Base-by-base conservation (phyloP, 2,888 invertebrate species). In the Ophraella communa region DNA sequence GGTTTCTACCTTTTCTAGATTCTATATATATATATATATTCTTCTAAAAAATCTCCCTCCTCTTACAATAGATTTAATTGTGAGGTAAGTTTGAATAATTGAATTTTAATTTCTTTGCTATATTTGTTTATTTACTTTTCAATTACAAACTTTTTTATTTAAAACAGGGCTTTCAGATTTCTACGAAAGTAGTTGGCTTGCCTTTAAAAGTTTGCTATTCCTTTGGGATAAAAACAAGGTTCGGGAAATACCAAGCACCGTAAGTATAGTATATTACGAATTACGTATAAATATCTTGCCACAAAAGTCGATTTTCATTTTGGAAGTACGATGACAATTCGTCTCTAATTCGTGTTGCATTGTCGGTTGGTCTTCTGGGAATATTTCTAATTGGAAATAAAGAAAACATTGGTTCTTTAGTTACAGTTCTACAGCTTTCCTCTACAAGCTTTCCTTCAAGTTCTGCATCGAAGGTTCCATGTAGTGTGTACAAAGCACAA, bases 351-450 rank as follows among this genome's bases (percentile, higher is more conserved):
- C 56, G 62, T 65, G 27, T 27, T 27, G 27, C 27, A 27, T 27
- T 4, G 5, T 27, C 27, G 27, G 27, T 3, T 27, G 27, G 27
- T 27, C 27, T 27, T 27, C 27, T 4, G 2, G 1, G 27, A 27
- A 27, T 27, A 27, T 27, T 27, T 27, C 27, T 27, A 27, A 27
- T 8, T 71, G 61, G 64, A 67, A 55, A 67, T 56, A 71, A 47
- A 24, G 72, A 64, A 27, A 71, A 62, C 35, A 52, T 54, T 20
- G 44, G 30, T 27, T 65, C 57, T 49, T 27, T 60, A 21, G 8
- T 23, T 64, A 69, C 67, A 64, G 66, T 67, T 69, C 70, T 71
- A 71, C 71, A 74, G 35, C 53, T 62, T 52, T 71, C 52, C 55
- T 24, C 72, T 57, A 61, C 49, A 61, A 67, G 60, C 66, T 71